Evolutionary conservation across 2,888 invertebrate species (phyloP), one percentile per base, ranked within the genome.

Genomic region (Anorthoa munda): DNA sequence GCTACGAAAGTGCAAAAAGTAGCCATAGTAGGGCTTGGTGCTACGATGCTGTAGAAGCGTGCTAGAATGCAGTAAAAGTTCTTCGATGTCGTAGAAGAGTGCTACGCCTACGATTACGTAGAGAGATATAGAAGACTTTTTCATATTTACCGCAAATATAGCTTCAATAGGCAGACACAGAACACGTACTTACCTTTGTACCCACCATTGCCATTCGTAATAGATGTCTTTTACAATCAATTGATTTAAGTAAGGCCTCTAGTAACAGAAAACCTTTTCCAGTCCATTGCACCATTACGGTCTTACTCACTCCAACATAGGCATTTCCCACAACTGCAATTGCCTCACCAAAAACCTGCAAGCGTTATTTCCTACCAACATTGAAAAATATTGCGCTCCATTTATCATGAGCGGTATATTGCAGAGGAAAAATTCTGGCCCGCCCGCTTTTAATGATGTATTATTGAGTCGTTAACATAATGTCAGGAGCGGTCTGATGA

Each of bases 391-490:
- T 88, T 87, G 79, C 76, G 85, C 76, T 61, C 78, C 86, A 89
- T 91, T 91, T 88, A 88, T 90, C 88, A 90, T 79, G 83, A 79
- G 70, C 70, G 75, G 83, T 84, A 85, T 88, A 87, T 87, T 86
- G 84, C 79, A 75, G 79, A 71, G 86, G 84, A 86, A 88, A 90
- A 89, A 88, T 86, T 75, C 74, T 79, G 78, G 76, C 64, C 67
- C 60, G 66, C 63, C 71, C 79, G 69, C 78, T 83, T 88, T 88
- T 91, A 91, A 92, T 92, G 90, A 90, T 85, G 88, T 86, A 89
- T 92, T 92, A 92, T 84, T 72, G 84, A 82, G 75, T 76, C 66
- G 71, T 73, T 82, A 80, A 89, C 90, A 90, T 88, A 88, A 91
- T 89, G 87, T 87, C 83, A 83, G 84, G 73, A 84, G 72, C 51